A percentile compares a stretch with the other conserved stretches of the same genome.
These are phyloP conservation scores for Typhlomys cinereus DNA, from an alignment of 2,113 vertebrate genomes.

Conservation along the genomic window DNA sequence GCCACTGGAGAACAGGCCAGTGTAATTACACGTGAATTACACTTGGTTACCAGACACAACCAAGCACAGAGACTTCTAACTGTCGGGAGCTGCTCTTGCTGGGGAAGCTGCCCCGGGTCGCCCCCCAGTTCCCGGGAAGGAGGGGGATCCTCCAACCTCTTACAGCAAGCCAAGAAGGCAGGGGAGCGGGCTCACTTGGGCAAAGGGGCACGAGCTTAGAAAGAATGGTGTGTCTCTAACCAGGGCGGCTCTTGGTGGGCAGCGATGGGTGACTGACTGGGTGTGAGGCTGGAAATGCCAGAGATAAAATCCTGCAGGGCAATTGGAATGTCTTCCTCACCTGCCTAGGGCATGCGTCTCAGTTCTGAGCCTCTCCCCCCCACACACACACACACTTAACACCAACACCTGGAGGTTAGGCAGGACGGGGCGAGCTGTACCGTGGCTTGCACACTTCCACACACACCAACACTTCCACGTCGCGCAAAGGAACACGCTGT, in stretches of 20 bases:
- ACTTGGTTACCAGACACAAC: no score
- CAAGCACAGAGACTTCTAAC: neutral
- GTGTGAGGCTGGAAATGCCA: neutral
- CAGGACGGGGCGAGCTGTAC: fast-evolving
- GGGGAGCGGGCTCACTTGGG: neutral
- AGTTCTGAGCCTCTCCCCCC: neutral
- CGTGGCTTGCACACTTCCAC: neutral
- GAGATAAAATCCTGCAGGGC: neutral
- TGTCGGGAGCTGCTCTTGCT: neutral
- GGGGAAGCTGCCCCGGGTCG: fast-evolving
- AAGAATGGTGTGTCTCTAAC: fast-evolving
- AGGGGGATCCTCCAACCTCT: neutral
- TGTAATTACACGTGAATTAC: no score
- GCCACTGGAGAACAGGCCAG: neutral
- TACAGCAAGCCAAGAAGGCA: neutral
- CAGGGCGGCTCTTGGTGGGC: neutral
- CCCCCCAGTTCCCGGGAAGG: neutral
- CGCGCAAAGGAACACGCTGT: neutral
- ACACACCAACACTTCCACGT: neutral
- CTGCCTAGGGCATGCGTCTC: neutral
- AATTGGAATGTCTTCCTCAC: no score
- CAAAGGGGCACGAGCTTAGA: neutral
- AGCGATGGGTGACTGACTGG: no score
- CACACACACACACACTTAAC: neutral
- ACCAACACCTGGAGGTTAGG: neutral